These are phyloP conservation scores for Drosophila truncata DNA, from an alignment of 1,140 invertebrate species.

Conservation along the genomic window DNA sequence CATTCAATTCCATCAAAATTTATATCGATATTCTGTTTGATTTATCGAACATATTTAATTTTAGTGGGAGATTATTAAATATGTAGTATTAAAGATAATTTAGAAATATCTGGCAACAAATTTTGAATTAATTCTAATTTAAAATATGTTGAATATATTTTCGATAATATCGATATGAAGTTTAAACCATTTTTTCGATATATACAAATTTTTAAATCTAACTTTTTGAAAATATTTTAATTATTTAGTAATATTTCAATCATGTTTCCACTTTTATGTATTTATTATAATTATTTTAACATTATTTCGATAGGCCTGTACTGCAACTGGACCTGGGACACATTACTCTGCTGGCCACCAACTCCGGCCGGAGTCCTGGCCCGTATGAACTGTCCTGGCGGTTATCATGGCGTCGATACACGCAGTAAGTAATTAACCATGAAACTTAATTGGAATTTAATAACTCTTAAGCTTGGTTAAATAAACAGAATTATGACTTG, in stretches of 20 bases:
- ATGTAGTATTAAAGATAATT: too few relatives aligned
- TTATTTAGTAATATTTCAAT: not conserved
- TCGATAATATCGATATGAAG: too few relatives aligned
- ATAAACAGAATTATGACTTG: too few relatives aligned
- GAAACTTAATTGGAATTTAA: not conserved
- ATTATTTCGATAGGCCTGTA: constrained; percentile 76
- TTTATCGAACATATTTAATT: not conserved
- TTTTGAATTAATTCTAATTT: too few relatives aligned
- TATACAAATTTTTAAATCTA: too few relatives aligned
- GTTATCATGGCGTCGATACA: constrained; percentile 89
- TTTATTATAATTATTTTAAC: not conserved
- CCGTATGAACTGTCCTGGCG: constrained; percentile 89
- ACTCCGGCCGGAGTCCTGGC: constrained; percentile 88
- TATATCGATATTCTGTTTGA: not conserved
- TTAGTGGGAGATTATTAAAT: not conserved
- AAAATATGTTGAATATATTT: too few relatives aligned
- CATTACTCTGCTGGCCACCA: constrained; percentile 91
- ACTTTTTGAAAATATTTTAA: too few relatives aligned
- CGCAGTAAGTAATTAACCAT: constrained; percentile 88
- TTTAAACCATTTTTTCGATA: too few relatives aligned
- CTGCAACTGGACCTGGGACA: constrained; percentile 91
- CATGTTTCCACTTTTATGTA: not conserved
- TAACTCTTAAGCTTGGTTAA: too few relatives aligned
- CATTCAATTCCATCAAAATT: not conserved
- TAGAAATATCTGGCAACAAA: too few relatives aligned